These are phyloP conservation scores for Lacanobia oleracea DNA, from an alignment of 2,888 invertebrate genomes.

Conservation along the genomic window DNA sequence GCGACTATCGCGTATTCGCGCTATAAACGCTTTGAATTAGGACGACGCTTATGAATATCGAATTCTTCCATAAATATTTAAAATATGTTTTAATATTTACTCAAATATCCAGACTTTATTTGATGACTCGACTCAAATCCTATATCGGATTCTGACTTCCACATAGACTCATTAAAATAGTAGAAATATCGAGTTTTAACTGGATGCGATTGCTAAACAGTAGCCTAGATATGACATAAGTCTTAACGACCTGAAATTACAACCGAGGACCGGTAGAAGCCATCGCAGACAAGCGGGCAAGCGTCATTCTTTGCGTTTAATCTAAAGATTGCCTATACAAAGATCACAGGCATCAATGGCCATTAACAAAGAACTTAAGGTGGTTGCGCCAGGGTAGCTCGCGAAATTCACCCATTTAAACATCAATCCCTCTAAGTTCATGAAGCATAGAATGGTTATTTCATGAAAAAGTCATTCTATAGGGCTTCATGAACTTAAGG, in stretches of 20 bases:
- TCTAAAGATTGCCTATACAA: neutral
- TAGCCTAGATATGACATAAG: constrained; percentile 2
- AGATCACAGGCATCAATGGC: neutral
- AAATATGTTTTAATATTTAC: too few relatives aligned
- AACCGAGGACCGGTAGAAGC: neutral
- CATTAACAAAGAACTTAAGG: neutral
- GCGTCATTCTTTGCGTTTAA: neutral
- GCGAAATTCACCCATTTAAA: too few relatives aligned
- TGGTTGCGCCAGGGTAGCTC: too few relatives aligned
- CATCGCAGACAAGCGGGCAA: neutral
- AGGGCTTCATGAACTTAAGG: too few relatives aligned
- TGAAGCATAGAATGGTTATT: too few relatives aligned
- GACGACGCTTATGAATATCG: too few relatives aligned
- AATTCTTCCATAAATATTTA: neutral
- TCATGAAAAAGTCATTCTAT: too few relatives aligned
- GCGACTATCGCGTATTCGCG: too few relatives aligned
- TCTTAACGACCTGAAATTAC: constrained; percentile 1
- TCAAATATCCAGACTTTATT: neutral
- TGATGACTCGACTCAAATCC: neutral
- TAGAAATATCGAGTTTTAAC: neutral
- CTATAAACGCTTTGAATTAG: too few relatives aligned
- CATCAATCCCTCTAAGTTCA: too few relatives aligned
- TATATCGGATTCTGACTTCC: too few relatives aligned
- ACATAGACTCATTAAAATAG: neutral
- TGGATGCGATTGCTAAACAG: neutral